Evolutionary conservation across 1,140 invertebrate genomes (phyloP).

Genomic region (Drosophila fuyamai): DNA sequence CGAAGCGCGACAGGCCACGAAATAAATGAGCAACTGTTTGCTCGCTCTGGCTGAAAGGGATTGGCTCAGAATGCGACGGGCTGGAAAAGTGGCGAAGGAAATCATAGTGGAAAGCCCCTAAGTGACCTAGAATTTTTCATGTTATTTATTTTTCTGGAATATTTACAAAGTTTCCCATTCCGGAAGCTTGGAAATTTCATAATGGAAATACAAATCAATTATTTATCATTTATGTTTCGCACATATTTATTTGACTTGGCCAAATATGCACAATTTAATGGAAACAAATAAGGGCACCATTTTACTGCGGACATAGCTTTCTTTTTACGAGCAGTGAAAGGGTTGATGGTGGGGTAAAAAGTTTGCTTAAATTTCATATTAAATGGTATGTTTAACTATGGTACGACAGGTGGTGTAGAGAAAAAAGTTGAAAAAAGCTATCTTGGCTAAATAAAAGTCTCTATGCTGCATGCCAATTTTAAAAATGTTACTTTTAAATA

Average conservation of each 20-base stretch:
- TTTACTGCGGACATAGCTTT: not conserved
- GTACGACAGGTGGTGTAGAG: too few species aligned
- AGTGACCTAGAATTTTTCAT: constrained; percentile 14
- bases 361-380: constrained; percentile 44
- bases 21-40: constrained; percentile 56
- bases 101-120: constrained; percentile 8
- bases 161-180: not conserved
- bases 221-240: not conserved
- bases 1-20: constrained; percentile 27
- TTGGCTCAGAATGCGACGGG: constrained; percentile 4
- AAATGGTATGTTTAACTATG: constrained; percentile 24
- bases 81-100: constrained; percentile 14
- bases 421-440: too few species aligned
- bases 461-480: too few species aligned
- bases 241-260: not conserved
- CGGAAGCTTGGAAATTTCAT: not conserved
- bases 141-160: not conserved
- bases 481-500: too few species aligned
- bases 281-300: not conserved
- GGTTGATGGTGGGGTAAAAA: constrained; percentile 6
- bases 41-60: not conserved
- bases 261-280: not conserved
- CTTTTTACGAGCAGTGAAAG: not conserved
- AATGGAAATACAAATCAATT: not conserved
- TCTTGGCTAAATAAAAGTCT: too few species aligned